These are phyloP conservation scores for Phyllotreta cruciferae DNA, from an alignment of 2,888 invertebrate species.

Conservation along the genomic window DNA sequence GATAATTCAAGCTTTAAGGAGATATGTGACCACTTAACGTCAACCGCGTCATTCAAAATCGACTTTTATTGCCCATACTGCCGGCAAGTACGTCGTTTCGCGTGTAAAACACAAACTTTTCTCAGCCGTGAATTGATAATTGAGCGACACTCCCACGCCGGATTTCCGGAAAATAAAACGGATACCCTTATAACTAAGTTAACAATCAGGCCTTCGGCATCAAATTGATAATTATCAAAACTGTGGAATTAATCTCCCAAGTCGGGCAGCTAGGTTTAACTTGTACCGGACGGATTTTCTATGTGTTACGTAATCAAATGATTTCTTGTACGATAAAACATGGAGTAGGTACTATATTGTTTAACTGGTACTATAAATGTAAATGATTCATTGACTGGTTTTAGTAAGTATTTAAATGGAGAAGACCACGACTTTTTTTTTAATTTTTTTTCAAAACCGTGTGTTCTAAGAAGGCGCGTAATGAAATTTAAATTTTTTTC, in stretches of 20 bases:
- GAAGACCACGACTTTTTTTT: too few relatives aligned
- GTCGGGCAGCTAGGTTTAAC: background rate
- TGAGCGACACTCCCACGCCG: constrained; percentile 41
- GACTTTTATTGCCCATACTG: constrained; percentile 25
- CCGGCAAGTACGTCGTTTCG: constrained; percentile 20
- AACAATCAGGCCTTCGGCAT: constrained; percentile 39
- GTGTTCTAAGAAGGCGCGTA: too few relatives aligned
- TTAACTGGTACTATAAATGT: too few relatives aligned
- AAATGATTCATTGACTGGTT: too few relatives aligned
- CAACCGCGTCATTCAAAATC: constrained; percentile 12
- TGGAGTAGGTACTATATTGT: too few relatives aligned
- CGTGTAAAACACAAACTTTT: constrained; percentile 29
- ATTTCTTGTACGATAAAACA: too few relatives aligned
- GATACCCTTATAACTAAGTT: constrained; percentile 44
- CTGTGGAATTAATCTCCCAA: constrained; percentile 30
- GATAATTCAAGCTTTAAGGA: constrained; percentile 16
- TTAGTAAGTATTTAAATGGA: too few relatives aligned
- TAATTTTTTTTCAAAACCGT: too few relatives aligned
- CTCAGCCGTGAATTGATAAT: constrained; percentile 28
- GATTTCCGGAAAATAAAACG: constrained; percentile 42
- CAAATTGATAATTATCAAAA: constrained; percentile 33
- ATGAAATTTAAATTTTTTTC: too few relatives aligned
- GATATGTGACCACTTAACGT: constrained; percentile 27
- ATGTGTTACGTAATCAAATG: too few relatives aligned
- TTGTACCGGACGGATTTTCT: background rate